Conservation (phyloP, 2,797 vertebrate species). For the Bucorvus abyssinicus region DNA sequence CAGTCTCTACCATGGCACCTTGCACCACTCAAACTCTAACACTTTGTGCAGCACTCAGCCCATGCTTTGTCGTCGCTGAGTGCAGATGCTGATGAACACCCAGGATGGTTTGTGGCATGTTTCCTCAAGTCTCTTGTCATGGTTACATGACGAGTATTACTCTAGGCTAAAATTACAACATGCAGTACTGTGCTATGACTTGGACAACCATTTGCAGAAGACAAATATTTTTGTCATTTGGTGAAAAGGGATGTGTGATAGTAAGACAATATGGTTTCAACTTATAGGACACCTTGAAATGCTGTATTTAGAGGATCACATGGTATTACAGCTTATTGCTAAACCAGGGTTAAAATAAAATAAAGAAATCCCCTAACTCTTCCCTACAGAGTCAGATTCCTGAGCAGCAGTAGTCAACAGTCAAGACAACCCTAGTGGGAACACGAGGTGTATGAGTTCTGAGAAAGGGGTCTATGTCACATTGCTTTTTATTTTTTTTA, state of each 20-base stretch:
- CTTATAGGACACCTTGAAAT: background rate
- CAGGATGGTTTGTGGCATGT: background rate
- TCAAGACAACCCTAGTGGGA: background rate
- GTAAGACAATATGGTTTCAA: background rate
- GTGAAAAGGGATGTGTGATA: background rate
- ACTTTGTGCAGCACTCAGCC: background rate
- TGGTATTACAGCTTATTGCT: background rate
- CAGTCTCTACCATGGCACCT: accelerated
- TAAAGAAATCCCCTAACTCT: background rate
- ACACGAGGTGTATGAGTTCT: background rate
- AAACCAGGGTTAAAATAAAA: background rate
- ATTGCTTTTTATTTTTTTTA: background rate
- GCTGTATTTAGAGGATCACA: background rate
- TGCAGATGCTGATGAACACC: background rate
- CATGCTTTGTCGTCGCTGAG: background rate
- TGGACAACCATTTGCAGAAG: background rate
- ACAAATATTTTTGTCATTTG: background rate
- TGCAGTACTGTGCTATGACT: accelerated
- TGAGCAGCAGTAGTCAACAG: background rate
- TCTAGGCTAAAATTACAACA: background rate
- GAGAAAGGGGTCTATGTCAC: background rate
- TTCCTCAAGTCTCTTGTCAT: background rate
- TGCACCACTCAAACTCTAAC: background rate
- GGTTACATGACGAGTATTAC: background rate
- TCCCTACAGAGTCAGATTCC: background rate